These are phyloP conservation scores for Tetramorium bicarinatum DNA, from an alignment of 2,888 invertebrate species.

Conservation along the genomic window DNA sequence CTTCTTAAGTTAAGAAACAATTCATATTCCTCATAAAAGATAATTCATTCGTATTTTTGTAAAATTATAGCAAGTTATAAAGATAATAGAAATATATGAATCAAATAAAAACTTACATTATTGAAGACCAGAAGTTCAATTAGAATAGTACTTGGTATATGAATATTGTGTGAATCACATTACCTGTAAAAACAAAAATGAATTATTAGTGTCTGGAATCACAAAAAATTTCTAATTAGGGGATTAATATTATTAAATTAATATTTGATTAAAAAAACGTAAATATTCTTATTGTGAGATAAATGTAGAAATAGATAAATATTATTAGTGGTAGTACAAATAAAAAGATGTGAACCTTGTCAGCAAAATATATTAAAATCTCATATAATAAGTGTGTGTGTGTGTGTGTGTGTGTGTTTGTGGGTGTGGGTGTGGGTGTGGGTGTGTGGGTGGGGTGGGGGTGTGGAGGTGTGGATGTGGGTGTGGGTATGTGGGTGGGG, in stretches of 20 bases:
- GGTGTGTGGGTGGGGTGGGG: too few relatives aligned
- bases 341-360: too few relatives aligned
- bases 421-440: too few relatives aligned
- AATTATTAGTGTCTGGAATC: neutral
- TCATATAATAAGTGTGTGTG: too few relatives aligned
- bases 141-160: neutral
- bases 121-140: neutral
- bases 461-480: too few relatives aligned
- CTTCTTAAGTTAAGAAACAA: neutral
- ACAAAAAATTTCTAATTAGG: neutral
- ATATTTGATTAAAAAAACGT: neutral
- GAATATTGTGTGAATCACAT: neutral
- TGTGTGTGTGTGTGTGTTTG: too few relatives aligned
- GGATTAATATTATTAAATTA: neutral
- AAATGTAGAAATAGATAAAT: neutral
- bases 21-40: neutral
- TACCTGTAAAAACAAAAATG: neutral
- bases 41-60: neutral
- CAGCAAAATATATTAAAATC: too few relatives aligned
- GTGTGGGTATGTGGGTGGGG: too few relatives aligned
- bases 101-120: neutral
- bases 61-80: neutral
- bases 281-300: neutral
- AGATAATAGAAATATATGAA: neutral
- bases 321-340: too few relatives aligned